Conservation (phyloP, 2,888 invertebrate species). For the Cryptus armator region DNA sequence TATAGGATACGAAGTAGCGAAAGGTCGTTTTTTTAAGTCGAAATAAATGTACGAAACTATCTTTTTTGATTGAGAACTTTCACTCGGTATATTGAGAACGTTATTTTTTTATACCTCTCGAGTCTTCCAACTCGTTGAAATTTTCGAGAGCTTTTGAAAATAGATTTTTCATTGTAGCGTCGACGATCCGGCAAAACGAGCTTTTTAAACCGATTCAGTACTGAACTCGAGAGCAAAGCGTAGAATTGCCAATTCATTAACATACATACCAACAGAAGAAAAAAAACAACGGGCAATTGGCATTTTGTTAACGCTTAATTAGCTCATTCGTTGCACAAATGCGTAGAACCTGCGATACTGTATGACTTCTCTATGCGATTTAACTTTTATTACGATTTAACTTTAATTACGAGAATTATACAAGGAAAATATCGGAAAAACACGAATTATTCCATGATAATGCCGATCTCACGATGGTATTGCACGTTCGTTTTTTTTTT, state of each 20-base stretch:
- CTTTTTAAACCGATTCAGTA: background rate
- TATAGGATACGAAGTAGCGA: too few species aligned
- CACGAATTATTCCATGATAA: too few species aligned
- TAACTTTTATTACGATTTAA: too few species aligned
- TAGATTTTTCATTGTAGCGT: constrained; percentile 16
- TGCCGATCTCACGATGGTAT: too few species aligned
- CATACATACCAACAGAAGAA: too few species aligned
- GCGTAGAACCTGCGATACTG: constrained; percentile 9
- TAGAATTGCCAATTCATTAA: constrained; percentile 1
- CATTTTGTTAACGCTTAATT: constrained; percentile 5
- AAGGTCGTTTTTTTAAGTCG: too few species aligned
- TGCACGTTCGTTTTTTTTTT: too few species aligned
- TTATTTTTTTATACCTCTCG: background rate
- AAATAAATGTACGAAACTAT: too few species aligned
- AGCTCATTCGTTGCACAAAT: background rate
- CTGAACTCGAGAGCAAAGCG: too few species aligned
- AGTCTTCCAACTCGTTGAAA: background rate
- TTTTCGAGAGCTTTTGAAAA: background rate
- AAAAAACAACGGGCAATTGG: background rate
- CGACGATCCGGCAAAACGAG: constrained; percentile 1
- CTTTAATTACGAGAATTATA: background rate
- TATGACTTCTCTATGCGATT: constrained; percentile 6
- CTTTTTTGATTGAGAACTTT: too few species aligned
- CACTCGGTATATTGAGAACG: too few species aligned
- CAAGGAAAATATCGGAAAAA: too few species aligned